Evolutionary conservation across 2,113 vertebrate genomes (phyloP).

Genomic region (Catagonus wagneri): DNA sequence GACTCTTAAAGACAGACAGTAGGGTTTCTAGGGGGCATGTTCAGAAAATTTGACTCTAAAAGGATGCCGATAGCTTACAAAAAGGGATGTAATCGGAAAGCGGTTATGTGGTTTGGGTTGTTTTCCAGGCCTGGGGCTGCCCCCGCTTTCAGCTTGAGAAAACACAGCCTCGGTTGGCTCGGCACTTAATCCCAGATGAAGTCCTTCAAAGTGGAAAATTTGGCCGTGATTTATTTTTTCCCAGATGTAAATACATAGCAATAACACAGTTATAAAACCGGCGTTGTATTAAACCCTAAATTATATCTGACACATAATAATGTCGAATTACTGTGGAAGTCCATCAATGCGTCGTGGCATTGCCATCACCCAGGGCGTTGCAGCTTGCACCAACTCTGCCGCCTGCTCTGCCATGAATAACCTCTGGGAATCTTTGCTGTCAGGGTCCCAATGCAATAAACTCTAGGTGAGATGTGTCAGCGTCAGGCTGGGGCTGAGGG

Average conservation of each 20-base stretch:
- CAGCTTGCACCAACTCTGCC: background rate
- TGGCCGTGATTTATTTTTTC: constrained; percentile 81
- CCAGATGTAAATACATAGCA: constrained; percentile 83
- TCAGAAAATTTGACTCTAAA: background rate
- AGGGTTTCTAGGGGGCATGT: background rate
- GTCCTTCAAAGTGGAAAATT: constrained; percentile 76
- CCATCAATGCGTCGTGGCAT: constrained; percentile 59
- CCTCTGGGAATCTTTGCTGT: background rate
- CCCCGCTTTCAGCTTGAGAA: background rate
- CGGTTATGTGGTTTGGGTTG: background rate
- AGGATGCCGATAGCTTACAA: background rate
- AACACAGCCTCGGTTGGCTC: constrained; percentile 23
- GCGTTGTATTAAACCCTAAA: constrained; percentile 83
- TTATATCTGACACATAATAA: constrained; percentile 84
- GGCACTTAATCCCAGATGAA: constrained; percentile 59
- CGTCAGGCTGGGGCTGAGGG: background rate
- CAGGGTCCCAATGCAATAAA: background rate
- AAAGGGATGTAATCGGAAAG: background rate
- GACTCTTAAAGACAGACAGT: background rate
- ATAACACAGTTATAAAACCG: constrained; percentile 81
- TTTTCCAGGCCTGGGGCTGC: background rate
- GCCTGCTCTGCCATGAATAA: background rate
- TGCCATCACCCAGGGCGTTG: background rate
- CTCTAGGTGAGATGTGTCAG: background rate
- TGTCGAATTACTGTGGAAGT: constrained; percentile 81